Evolutionary conservation across 1,140 invertebrate species (phyloP), one percentile per base, ranked within the genome.

Genomic region (Stratiolaelaps scimitus): DNA sequence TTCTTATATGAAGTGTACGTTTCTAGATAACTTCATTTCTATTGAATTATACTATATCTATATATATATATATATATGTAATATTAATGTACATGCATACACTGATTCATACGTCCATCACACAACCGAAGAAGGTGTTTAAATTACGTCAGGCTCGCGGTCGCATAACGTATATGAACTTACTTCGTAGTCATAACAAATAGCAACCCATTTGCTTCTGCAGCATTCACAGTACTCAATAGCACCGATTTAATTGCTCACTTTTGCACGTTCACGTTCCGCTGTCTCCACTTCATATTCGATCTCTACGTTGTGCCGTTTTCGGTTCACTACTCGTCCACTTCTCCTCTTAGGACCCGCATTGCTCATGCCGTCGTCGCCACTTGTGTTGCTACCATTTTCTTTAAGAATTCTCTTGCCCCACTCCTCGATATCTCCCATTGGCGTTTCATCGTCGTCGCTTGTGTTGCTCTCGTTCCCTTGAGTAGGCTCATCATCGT

Each of bases 401-500:
- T 67, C 30, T 13, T 60, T 60, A 26, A 60, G 20, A 60, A 60
- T 69, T 45, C 29, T 5, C n/a, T 56, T 46, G 40, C 26, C 45
- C 30, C 47, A 68, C 34, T 64, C 68, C 66, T 26, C 66, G 64
- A 23, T 65, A 68, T 46, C 65, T 65, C 7, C 34, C 30, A 56
- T 20, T 45, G 10, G 68, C 65, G 17, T 15, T 66, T 7, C 66
- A 65, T 40, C 65, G 17, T 44, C 19, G 1, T 65, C 28, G 1
- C 64, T 48, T 10, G 47, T 45, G 26, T 69, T 66, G 7, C 67
- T 23, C 64, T 72, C 71, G 64, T 67, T 70, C n/a, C n/a, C n/a
- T n/a, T n/a, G n/a, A n/a, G n/a, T n/a, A n/a, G n/a, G n/a, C 67
- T 71, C 70, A 56, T 72, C 71, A 65, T 71, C 70, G 23, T 70